Conservation (phyloP, 2,797 vertebrate species). For the Neosilurus mollespiculum region DNA sequence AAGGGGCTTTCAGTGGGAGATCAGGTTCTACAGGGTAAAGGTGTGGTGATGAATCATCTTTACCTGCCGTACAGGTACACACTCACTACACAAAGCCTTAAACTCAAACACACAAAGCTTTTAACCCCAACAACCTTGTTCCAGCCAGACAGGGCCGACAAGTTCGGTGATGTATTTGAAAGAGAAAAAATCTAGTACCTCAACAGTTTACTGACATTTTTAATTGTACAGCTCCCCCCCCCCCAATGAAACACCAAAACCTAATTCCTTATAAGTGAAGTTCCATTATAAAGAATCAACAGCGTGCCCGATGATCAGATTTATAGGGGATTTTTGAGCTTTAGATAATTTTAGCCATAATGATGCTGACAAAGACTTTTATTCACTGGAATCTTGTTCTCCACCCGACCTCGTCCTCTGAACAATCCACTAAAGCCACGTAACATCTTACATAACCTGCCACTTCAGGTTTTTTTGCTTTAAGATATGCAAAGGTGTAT, state of each 20-base stretch:
- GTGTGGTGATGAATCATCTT: constrained; percentile 28
- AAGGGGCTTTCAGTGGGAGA: constrained; percentile 28
- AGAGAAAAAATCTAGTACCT: background rate
- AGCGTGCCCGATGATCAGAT: background rate
- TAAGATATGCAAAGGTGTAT: background rate
- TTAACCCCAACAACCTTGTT: constrained; percentile 40
- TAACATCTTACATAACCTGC: background rate
- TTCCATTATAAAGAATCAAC: background rate
- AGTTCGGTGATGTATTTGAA: background rate
- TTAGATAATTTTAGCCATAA: background rate
- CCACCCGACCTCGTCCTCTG: background rate
- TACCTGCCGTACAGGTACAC: constrained; percentile 34
- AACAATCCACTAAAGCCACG: constrained; percentile 2
- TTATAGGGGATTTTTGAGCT: background rate
- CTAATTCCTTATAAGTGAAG: background rate
- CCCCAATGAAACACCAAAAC: background rate
- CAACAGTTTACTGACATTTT: background rate
- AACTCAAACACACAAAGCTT: background rate
- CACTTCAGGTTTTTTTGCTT: background rate
- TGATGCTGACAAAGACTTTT: background rate
- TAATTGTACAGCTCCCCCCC: too few species aligned
- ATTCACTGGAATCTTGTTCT: background rate
- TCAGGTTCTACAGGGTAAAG: constrained; percentile 66
- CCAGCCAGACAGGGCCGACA: constrained; percentile 61
- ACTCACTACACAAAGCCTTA: constrained; percentile 5